phyloP scores from a whole-genome alignment of 2,113 vertebrate species.

The Periophthalmus modestus region DNA sequence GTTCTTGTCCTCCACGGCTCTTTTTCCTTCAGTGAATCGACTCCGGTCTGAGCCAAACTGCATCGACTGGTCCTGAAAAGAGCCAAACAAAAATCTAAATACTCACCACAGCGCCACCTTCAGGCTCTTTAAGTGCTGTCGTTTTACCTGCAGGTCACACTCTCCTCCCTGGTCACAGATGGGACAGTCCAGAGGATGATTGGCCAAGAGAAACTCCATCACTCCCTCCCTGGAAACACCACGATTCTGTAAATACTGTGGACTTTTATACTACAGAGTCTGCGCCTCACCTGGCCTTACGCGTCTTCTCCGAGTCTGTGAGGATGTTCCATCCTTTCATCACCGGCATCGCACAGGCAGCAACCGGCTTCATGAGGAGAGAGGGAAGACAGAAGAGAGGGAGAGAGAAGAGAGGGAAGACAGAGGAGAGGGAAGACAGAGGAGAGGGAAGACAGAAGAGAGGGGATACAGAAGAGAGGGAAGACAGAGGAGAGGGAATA shows the following conservation, averaged over 20 bases:
- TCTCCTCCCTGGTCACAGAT: conserved; percentile 99
- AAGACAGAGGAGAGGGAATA: too few species aligned
- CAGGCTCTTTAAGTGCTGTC: neutral
- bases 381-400: too few species aligned
- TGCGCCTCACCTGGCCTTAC: conserved; percentile 98
- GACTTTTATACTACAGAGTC: too few species aligned
- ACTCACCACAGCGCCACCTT: neutral
- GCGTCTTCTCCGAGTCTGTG: conserved; percentile 95
- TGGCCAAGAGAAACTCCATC: conserved; percentile 97
- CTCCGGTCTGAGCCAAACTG: conserved; percentile 97
- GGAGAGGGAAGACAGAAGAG: too few species aligned
- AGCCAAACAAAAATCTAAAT: neutral
- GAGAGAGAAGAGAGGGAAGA: too few species aligned
- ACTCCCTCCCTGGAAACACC: conserved; percentile 87
- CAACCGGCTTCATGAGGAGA: conserved; percentile 88
- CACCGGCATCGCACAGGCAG: conserved; percentile 98
- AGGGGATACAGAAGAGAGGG: too few species aligned
- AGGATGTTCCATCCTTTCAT: conserved; percentile 99
- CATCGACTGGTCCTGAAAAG: conserved; percentile 95
- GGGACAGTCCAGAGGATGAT: conserved; percentile 96
- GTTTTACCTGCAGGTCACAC: conserved; percentile 93
- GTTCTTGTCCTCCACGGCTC: conserved; percentile 98
- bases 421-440: too few species aligned
- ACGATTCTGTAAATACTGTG: neutral
- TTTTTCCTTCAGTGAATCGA: conserved; percentile 90